Conservation (phyloP, 2,113 vertebrate species). For the Micronycteris hirsuta region DNA sequence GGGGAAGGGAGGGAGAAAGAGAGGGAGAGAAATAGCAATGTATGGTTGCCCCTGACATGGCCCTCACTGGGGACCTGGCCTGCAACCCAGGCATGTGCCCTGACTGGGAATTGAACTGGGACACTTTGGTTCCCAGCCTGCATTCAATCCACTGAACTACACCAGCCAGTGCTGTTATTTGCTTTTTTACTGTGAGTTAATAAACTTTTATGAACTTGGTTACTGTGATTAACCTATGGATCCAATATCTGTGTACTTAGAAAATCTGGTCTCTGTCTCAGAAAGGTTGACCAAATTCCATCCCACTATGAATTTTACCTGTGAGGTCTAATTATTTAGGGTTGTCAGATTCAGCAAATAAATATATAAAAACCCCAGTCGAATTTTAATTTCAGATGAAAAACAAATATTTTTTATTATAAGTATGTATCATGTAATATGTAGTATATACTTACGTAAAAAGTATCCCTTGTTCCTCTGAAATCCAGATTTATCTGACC, state of each 20-base stretch:
- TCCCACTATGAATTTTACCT: neutral
- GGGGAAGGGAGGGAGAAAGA: no score
- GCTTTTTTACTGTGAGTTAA: neutral
- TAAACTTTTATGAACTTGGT: neutral
- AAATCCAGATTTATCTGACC: neutral
- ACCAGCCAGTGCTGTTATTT: no score
- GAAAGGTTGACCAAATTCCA: neutral
- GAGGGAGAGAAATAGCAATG: no score
- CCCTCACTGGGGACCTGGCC: no score
- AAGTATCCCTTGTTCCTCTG: neutral
- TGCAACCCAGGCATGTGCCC: no score
- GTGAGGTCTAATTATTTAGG: neutral
- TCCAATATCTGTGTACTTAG: neutral
- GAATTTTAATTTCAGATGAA: conserved; percentile 25
- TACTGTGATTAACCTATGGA: neutral
- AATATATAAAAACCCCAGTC: neutral
- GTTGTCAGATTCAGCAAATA: neutral
- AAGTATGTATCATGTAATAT: neutral
- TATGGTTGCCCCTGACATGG: no score
- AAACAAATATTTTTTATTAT: neutral
- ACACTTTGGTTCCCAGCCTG: no score
- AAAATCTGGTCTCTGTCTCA: neutral
- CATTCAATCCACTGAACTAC: no score
- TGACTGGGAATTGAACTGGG: no score
- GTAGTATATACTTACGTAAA: neutral